Conservation (phyloP, 2,797 vertebrate genomes). For the Percopsis omiscomaycus region DNA sequence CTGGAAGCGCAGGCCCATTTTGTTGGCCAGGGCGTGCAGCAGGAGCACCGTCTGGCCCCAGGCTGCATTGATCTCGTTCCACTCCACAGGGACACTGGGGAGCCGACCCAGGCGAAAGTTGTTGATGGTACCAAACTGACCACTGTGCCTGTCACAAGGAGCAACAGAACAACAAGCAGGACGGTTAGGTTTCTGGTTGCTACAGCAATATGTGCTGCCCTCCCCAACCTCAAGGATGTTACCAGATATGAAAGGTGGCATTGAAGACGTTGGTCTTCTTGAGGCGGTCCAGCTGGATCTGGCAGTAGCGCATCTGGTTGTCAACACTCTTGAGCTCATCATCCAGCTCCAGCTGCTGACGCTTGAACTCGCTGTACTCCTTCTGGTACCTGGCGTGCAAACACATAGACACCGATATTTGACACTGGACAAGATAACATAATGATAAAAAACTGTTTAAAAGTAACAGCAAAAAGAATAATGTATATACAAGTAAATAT, state of each 20-base stretch:
- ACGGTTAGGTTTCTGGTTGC: too few relatives aligned
- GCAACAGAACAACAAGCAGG: not conserved
- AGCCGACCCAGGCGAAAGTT: conserved; percentile 96
- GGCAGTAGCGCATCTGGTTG: conserved; percentile 97
- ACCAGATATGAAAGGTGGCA: conserved; percentile 98
- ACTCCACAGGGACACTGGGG: conserved; percentile 96
- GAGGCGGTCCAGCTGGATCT: conserved; percentile 91
- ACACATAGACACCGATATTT: not conserved
- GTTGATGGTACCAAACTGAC: conserved; percentile 98
- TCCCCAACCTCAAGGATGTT: conserved; percentile 26
- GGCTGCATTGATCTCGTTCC: conserved; percentile 98
- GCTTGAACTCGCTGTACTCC: conserved; percentile 97
- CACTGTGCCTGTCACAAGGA: conserved; percentile 87
- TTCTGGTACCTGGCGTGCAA: conserved; percentile 86
- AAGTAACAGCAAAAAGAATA: conserved; percentile 9
- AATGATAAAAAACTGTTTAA: too few relatives aligned
- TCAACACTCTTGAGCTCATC: conserved; percentile 97
- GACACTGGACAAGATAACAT: not conserved
- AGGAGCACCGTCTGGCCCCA: conserved; percentile 98
- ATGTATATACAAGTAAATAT: not conserved
- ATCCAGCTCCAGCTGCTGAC: conserved; percentile 95
- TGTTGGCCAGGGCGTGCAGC: conserved; percentile 94
- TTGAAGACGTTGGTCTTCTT: conserved; percentile 99
- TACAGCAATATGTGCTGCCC: not conserved
- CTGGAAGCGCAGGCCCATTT: conserved; percentile 96